Conservation (phyloP, 2,888 invertebrate species). For the Globia sparganii region DNA sequence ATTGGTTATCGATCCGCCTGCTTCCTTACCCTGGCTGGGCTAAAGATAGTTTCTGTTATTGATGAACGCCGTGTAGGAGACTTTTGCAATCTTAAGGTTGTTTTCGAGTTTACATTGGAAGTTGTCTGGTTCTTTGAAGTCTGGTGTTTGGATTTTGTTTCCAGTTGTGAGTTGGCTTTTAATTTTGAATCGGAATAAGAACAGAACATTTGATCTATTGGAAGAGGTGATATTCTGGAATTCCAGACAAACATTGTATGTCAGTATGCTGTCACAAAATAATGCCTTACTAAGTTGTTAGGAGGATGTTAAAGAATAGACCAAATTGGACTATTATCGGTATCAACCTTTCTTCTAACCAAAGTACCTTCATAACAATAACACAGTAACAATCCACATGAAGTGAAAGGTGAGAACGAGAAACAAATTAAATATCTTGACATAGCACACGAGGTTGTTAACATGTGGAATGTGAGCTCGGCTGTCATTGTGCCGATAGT, state of each 20-base stretch:
- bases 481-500: too few relatives aligned
- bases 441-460: too few relatives aligned
- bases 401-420: too few relatives aligned
- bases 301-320: not conserved
- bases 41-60: conserved; percentile 76
- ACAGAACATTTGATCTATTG: not conserved
- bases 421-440: too few relatives aligned
- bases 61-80: conserved; percentile 56
- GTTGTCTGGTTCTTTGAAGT: conserved; percentile 13
- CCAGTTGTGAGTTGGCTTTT: not conserved
- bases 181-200: not conserved
- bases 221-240: not conserved
- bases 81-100: conserved; percentile 41
- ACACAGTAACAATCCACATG: too few relatives aligned
- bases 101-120: conserved; percentile 1
- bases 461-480: too few relatives aligned
- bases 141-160: conserved; percentile 18
- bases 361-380: not conserved
- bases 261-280: not conserved
- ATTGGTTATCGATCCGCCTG: conserved; percentile 87
- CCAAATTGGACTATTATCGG: not conserved
- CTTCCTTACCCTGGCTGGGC: conserved; percentile 71
- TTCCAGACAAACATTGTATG: too few relatives aligned
- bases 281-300: not conserved
- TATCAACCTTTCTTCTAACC: not conserved